phyloP scores from a whole-genome alignment of 1,140 invertebrate species.

The Lerema accius region DNA sequence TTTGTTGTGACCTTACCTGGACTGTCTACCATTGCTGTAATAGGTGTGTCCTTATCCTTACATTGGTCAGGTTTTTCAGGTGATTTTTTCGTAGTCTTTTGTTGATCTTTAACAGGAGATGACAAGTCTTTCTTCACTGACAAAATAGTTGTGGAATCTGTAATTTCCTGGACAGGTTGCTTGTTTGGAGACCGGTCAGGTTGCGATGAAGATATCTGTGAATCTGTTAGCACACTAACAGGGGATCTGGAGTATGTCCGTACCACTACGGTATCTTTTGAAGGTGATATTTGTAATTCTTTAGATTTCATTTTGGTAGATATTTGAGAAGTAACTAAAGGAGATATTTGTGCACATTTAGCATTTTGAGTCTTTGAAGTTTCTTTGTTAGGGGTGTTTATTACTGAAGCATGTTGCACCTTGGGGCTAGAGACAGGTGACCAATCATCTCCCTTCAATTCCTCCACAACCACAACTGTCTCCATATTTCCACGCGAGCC shows the following conservation, averaged over 20 bases:
- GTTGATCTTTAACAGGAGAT: slow-evolving; percentile 7
- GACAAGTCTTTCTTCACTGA: not conserved
- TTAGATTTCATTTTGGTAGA: not conserved
- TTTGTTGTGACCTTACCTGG: not conserved
- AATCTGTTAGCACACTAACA: slow-evolving; percentile 4
- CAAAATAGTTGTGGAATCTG: not conserved
- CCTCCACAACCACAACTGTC: slow-evolving; percentile 62
- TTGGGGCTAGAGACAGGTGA: slow-evolving; percentile 1
- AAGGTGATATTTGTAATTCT: slow-evolving; percentile 3
- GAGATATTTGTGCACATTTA: slow-evolving; percentile 5
- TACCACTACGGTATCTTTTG: not conserved
- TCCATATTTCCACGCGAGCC: slow-evolving; percentile 57
- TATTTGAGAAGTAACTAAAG: slow-evolving; percentile 4
- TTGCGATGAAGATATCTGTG: not conserved
- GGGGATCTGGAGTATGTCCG: slow-evolving; percentile 11
- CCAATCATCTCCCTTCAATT: slow-evolving; percentile 51
- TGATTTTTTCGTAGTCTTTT: not conserved
- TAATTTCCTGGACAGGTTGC: not conserved
- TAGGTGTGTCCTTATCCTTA: not conserved
- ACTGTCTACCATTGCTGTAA: not conserved
- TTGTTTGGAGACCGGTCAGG: not conserved
- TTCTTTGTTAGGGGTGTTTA: slow-evolving; percentile 4
- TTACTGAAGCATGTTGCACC: not conserved
- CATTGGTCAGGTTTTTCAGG: not conserved
- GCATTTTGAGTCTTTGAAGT: not conserved